Evolutionary conservation across 2,113 vertebrate species (phyloP), one percentile per base, ranked within the genome.

Genomic region (Sapajus apella): DNA sequence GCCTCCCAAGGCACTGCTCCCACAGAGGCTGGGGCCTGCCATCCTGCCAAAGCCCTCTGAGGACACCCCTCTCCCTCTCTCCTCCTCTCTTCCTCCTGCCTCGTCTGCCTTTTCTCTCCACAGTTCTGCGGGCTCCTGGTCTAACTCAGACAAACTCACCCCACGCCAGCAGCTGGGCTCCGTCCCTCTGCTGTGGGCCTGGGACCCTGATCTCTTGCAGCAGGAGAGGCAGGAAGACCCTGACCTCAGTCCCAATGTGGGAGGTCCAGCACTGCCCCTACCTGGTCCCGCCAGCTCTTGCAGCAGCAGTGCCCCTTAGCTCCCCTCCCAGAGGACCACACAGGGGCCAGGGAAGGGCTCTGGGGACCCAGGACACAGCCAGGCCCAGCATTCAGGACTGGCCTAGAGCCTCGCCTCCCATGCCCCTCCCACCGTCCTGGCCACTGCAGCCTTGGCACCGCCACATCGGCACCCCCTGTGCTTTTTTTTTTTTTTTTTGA

Each of bases 71-170:
- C 35, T 2, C 23, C 56, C n/a, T 47, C 66, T 52, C 16, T 17
- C 52, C 52, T 52, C 66, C n/a, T n/a, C 40, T 18, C 20, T 1
- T 47, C 18, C 32, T 50, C 47, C 72, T 10, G 35, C 20, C 25
- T 1, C 0, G 0, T 18, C 81, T 21, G n/a, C 7, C 1, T 25
- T 14, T 14, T 76, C 45, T 73, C 25, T 37, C 37, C 21, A 50
- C 20, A 27, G 79, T 27, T 23, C 77, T 55, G 27, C 7, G 2
- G 35, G 47, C 1, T 10, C 64, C 88, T 40, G 25, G 23, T 40
- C 43, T 37, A 17, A 18, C 0, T 6, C 10, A 43, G 2, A 66
- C 17, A 20, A 30, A 58, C 5, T n/a, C 0, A 18, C 12, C 5
- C 2, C 68, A 30, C 30, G 55, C 32, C 21, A 18, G 58, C 4